phyloP scores from a whole-genome alignment of 2,888 invertebrate genomes.

The Sphecodes monilicornis region DNA sequence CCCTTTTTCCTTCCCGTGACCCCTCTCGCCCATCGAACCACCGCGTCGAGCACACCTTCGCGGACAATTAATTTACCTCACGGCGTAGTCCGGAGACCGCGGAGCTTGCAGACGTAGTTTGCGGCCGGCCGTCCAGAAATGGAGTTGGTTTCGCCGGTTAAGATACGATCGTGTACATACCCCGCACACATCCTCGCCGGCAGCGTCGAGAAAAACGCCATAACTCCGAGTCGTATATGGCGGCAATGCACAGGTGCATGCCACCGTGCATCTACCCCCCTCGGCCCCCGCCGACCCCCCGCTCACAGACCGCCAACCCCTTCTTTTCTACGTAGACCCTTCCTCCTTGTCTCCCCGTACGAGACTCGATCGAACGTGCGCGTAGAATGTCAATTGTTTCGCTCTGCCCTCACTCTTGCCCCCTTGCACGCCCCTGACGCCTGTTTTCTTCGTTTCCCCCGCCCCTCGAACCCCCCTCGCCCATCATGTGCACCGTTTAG shows the following conservation, averaged over 20 bases:
- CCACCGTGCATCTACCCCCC: constrained; percentile 71
- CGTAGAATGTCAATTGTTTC: constrained; percentile 81
- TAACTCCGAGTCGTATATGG: constrained; percentile 83
- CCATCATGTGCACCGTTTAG: background rate
- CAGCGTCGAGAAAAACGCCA: constrained; percentile 81
- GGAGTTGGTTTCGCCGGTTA: constrained; percentile 82
- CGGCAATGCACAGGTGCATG: constrained; percentile 83
- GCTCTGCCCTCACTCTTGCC: constrained; percentile 56
- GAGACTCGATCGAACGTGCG: constrained; percentile 73
- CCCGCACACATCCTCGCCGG: constrained; percentile 58
- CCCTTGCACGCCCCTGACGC: constrained; percentile 6
- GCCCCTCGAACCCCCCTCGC: background rate
- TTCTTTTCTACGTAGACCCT: constrained; percentile 61
- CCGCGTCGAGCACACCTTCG: constrained; percentile 64
- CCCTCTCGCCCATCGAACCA: constrained; percentile 44
- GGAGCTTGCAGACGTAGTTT: constrained; percentile 56
- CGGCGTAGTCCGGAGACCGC: constrained; percentile 50
- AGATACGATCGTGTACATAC: constrained; percentile 80
- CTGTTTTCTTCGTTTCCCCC: constrained; percentile 17
- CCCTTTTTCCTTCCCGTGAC: background rate
- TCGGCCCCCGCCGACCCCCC: constrained; percentile 19
- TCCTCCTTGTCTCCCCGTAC: constrained; percentile 45
- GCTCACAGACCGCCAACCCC: constrained; percentile 55
- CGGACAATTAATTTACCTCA: constrained; percentile 76
- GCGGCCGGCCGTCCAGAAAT: constrained; percentile 80